Evolutionary conservation across 2,797 vertebrate species (phyloP).

Genomic region (Champsocephalus gunnari): DNA sequence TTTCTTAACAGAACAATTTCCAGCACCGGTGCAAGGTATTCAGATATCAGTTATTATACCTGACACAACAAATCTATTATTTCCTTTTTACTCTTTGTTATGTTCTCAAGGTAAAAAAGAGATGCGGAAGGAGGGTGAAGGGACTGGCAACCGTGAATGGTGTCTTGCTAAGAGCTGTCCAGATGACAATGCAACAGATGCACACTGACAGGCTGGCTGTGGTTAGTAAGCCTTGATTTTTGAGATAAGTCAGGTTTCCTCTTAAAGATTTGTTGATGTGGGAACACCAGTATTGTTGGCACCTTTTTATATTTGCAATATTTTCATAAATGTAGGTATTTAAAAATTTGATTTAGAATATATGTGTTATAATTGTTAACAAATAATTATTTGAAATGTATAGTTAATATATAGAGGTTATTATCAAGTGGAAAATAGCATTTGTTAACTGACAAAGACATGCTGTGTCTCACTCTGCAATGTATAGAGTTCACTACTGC

Average conservation of each 20-base stretch:
- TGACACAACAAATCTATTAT: slow-evolving; percentile 81
- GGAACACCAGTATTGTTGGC: slow-evolving; percentile 28
- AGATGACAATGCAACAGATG: slow-evolving; percentile 78
- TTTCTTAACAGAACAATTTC: slow-evolving; percentile 72
- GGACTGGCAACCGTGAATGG: slow-evolving; percentile 64
- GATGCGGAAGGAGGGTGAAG: slow-evolving; percentile 59
- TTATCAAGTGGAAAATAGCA: background rate
- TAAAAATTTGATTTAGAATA: background rate
- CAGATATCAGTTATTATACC: slow-evolving; percentile 80
- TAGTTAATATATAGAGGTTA: background rate
- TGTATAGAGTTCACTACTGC: background rate
- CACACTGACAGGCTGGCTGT: slow-evolving; percentile 59
- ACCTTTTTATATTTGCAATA: slow-evolving; percentile 26
- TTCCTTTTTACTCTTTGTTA: slow-evolving; percentile 63
- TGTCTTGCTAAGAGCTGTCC: slow-evolving; percentile 69
- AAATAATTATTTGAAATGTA: background rate
- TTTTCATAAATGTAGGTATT: slow-evolving; percentile 22
- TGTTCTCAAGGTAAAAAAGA: slow-evolving; percentile 64
- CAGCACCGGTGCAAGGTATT: slow-evolving; percentile 69
- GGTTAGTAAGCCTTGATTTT: slow-evolving; percentile 60
- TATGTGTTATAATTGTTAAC: background rate
- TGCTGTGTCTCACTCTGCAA: background rate
- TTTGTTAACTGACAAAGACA: background rate
- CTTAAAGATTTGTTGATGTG: slow-evolving; percentile 32
- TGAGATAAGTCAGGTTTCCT: slow-evolving; percentile 52